These are phyloP conservation scores for Kryptopterus vitreolus DNA, from an alignment of 2,797 vertebrate genomes.

Conservation along the genomic window DNA sequence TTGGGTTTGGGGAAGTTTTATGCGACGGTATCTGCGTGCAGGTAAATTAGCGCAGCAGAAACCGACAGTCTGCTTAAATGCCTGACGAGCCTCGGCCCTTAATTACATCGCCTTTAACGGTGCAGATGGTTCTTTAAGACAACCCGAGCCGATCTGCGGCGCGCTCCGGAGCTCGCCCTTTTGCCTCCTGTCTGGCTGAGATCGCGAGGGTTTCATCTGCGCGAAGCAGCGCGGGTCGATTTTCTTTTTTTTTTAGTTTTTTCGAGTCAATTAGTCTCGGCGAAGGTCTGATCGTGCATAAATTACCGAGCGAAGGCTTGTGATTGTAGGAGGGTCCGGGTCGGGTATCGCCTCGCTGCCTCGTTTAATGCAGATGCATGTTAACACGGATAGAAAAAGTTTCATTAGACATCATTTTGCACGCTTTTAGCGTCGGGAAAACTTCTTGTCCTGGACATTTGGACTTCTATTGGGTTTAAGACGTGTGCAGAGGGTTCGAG, in stretches of 20 bases:
- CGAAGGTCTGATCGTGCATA: slow-evolving; percentile 41
- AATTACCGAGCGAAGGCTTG: slow-evolving; percentile 27
- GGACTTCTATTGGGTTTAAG: background rate
- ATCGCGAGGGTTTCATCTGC: background rate
- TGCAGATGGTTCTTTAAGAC: slow-evolving; percentile 24
- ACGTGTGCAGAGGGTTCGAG: too few relatives aligned
- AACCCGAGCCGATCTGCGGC: background rate
- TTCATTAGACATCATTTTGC: background rate
- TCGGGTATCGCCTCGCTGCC: slow-evolving; percentile 31
- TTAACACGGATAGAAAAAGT: too few relatives aligned
- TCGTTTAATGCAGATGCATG: slow-evolving; percentile 36
- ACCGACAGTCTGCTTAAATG: slow-evolving; percentile 42
- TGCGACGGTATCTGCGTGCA: slow-evolving; percentile 32
- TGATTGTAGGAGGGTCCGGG: slow-evolving; percentile 32
- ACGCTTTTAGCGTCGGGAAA: background rate
- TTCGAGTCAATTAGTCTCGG: slow-evolving; percentile 31
- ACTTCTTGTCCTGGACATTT: background rate
- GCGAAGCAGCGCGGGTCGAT: background rate
- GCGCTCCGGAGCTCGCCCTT: slow-evolving; percentile 4
- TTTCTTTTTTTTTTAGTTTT: too few relatives aligned
- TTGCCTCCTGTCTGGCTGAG: slow-evolving; percentile 1
- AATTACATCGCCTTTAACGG: slow-evolving; percentile 51
- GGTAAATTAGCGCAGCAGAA: slow-evolving; percentile 42
- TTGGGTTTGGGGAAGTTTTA: slow-evolving; percentile 7
- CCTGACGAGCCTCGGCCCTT: slow-evolving; percentile 37